phyloP scores from a whole-genome alignment of 1,140 invertebrate genomes.

The Drosophila lacteicornis region DNA sequence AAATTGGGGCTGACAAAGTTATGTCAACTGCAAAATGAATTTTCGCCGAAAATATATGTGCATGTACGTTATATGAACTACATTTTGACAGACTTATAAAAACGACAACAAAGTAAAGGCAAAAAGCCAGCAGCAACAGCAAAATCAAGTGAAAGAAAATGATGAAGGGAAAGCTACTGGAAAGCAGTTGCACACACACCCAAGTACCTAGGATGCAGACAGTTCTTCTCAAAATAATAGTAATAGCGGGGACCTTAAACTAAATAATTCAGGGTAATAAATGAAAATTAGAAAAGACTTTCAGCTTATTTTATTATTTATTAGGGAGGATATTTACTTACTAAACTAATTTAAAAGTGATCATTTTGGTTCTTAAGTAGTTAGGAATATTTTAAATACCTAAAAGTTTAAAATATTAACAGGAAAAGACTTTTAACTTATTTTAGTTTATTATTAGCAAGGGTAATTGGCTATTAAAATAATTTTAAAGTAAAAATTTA shows the following conservation, averaged over 20 bases:
- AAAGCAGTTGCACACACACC: conserved; percentile 21
- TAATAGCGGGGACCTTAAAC: background rate
- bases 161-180: conserved; percentile 48
- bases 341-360: too few species aligned
- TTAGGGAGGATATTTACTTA: too few species aligned
- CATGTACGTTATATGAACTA: conserved; percentile 68
- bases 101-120: conserved; percentile 63
- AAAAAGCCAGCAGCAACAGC: conserved; percentile 41
- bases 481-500: too few species aligned
- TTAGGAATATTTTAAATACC: too few species aligned
- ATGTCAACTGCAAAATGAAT: conserved; percentile 83
- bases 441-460: too few species aligned
- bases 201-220: conserved; percentile 6
- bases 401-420: too few species aligned
- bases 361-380: too few species aligned
- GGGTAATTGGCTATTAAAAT: too few species aligned
- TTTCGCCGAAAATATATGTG: conserved; percentile 68
- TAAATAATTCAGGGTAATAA: background rate
- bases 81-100: conserved; percentile 81
- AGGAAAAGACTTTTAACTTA: too few species aligned
- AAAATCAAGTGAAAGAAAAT: conserved; percentile 45
- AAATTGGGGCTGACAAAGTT: conserved; percentile 82
- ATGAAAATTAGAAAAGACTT: too few species aligned
- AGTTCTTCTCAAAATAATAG: background rate
- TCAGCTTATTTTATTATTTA: too few species aligned